Conservation (phyloP, 1,140 invertebrate genomes). For the honey bee (Apis mellifera) region DNA sequence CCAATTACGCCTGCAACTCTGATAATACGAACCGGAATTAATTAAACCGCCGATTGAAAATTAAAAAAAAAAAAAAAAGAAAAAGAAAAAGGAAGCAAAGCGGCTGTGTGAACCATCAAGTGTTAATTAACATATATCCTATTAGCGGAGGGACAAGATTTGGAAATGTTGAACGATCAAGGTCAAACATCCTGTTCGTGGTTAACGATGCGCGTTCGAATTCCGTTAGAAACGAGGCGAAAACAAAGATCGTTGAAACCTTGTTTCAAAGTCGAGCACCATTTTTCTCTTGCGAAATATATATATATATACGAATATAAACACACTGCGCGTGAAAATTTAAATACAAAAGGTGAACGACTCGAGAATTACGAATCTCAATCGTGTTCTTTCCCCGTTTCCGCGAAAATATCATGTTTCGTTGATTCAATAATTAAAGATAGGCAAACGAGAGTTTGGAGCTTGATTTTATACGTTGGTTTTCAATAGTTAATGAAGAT, state of each 20-base stretch:
- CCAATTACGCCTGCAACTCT: too few species aligned
- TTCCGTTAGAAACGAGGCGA: not conserved
- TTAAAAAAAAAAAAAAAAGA: too few species aligned
- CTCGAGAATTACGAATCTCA: not conserved
- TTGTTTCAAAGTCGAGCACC: not conserved
- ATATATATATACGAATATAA: too few species aligned
- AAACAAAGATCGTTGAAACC: not conserved
- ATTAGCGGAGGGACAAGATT: constrained; percentile 27
- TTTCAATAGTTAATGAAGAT: too few species aligned
- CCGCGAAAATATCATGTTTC: too few species aligned
- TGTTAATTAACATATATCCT: constrained; percentile 31
- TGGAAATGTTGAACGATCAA: constrained; percentile 30
- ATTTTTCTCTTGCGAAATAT: not conserved
- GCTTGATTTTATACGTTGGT: too few species aligned
- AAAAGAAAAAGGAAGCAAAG: not conserved
- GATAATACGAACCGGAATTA: not conserved
- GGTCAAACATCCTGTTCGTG: constrained; percentile 30
- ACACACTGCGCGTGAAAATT: not conserved
- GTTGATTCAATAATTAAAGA: too few species aligned
- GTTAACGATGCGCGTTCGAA: constrained; percentile 19
- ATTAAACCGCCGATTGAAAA: not conserved
- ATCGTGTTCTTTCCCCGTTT: not conserved
- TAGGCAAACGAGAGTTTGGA: too few species aligned
- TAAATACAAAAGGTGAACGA: constrained; percentile 32
- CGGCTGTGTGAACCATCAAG: too few species aligned